phyloP scores from a whole-genome alignment of 2,888 invertebrate genomes.

The Euplagia quadripunctaria region DNA sequence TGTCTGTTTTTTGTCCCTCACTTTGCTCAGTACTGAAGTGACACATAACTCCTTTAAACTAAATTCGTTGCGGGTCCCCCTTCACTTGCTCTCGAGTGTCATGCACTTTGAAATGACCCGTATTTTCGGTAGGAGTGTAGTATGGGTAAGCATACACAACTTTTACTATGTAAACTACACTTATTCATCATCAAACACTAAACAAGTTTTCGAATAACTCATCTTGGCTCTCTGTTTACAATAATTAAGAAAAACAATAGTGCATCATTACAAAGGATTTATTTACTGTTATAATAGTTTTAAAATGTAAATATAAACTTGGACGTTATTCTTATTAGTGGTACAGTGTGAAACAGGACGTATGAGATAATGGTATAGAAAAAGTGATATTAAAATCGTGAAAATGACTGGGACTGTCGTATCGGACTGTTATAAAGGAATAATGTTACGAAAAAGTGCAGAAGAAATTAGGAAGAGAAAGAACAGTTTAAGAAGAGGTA shows the following conservation, averaged over 20 bases:
- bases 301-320: constrained; percentile 49
- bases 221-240: constrained; percentile 50
- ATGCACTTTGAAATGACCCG: too few species aligned
- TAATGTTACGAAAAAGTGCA: constrained; percentile 56
- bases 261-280: constrained; percentile 40
- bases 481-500: constrained; percentile 70
- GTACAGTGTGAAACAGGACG: not conserved
- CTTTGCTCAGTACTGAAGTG: too few species aligned
- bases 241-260: constrained; percentile 48
- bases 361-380: constrained; percentile 1
- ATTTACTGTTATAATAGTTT: constrained; percentile 45
- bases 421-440: constrained; percentile 48
- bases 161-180: constrained; percentile 8
- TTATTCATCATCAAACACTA: constrained; percentile 2
- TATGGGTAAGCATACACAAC: not conserved
- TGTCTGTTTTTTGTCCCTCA: too few species aligned
- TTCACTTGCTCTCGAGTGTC: too few species aligned
- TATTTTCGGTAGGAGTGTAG: too few species aligned
- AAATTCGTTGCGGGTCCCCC: too few species aligned
- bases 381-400: constrained; percentile 9
- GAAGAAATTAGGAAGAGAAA: constrained; percentile 70
- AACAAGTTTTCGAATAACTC: constrained; percentile 24
- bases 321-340: constrained; percentile 13
- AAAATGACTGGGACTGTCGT: constrained; percentile 57
- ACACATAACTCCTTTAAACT: too few species aligned